These are phyloP conservation scores for Heterocephalus glaber DNA, from an alignment of 2,113 vertebrate genomes.

Conservation along the genomic window DNA sequence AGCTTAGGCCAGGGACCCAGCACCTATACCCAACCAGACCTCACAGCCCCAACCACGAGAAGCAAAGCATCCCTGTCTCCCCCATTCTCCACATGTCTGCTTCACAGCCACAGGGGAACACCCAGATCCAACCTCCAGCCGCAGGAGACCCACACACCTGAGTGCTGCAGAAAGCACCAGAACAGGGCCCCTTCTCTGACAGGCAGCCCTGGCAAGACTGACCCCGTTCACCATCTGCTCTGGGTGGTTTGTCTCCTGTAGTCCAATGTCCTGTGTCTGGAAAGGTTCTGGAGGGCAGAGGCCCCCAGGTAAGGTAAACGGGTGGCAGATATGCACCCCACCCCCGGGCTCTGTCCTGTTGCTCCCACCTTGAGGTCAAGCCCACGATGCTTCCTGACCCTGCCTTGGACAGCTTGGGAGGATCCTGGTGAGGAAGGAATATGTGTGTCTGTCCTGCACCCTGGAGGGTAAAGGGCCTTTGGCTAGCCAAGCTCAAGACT, in stretches of 20 bases:
- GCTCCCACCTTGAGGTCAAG: not conserved
- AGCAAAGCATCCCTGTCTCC: not conserved
- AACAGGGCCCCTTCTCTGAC: not conserved
- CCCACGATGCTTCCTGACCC: not conserved
- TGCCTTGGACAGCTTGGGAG: not conserved
- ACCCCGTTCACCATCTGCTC: not conserved
- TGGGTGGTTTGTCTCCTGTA: not conserved
- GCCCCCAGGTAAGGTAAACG: fast-evolving
- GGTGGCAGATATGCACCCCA: not conserved
- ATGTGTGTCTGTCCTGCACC: not conserved
- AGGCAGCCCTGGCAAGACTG: not conserved
- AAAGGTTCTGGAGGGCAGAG: not conserved
- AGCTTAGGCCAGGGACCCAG: not conserved
- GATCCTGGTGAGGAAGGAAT: not conserved
- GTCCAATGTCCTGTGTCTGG: not conserved
- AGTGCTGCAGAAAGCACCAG: not conserved
- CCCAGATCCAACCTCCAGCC: not conserved
- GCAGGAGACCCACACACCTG: fast-evolving
- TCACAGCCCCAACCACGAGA: not conserved
- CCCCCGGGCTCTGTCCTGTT: no score
- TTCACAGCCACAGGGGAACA: fast-evolving
- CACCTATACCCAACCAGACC: not conserved
- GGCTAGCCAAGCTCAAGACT: fast-evolving
- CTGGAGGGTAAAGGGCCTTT: not conserved
- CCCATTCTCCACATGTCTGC: not conserved